Conservation (phyloP, 2,888 invertebrate genomes). For the Bimastos eiseni region DNA sequence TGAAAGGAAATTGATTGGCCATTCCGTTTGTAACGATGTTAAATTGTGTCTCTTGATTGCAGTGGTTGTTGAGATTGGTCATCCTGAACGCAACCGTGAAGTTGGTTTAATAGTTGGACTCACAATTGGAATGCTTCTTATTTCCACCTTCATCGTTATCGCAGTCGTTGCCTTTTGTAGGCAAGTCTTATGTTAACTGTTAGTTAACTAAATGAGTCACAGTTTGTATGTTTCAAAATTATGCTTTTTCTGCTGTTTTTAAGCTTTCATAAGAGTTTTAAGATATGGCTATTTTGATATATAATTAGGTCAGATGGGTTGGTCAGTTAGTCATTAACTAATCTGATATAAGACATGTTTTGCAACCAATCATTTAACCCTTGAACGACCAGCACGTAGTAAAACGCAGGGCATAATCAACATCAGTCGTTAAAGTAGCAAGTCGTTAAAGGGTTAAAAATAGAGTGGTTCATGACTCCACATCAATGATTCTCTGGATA, state of each 20-base stretch:
- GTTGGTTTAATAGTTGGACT: conserved; percentile 27
- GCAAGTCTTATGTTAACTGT: neutral
- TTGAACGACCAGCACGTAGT: no score
- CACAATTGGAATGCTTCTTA: conserved; percentile 27
- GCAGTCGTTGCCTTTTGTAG: conserved; percentile 23
- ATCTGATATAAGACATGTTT: neutral
- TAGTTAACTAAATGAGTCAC: neutral
- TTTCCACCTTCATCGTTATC: neutral
- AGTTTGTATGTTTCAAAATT: neutral
- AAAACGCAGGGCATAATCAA: no score
- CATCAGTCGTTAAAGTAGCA: no score
- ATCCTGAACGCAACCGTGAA: conserved; percentile 23
- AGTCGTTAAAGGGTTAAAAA: no score
- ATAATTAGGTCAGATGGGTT: neutral
- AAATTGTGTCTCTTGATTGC: neutral
- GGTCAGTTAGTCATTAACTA: neutral
- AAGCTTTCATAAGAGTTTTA: neutral
- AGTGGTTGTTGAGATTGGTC: neutral
- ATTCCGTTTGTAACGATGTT: neutral
- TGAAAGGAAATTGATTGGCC: neutral
- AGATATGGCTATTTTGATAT: neutral
- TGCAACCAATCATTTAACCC: neutral
- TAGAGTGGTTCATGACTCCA: neutral
- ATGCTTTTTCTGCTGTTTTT: neutral
- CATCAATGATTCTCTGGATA: neutral